Evolutionary conservation across 2,113 vertebrate species (phyloP), one percentile per base, ranked within the genome.

Genomic region (Sinocyclocheilus rhinocerous): DNA sequence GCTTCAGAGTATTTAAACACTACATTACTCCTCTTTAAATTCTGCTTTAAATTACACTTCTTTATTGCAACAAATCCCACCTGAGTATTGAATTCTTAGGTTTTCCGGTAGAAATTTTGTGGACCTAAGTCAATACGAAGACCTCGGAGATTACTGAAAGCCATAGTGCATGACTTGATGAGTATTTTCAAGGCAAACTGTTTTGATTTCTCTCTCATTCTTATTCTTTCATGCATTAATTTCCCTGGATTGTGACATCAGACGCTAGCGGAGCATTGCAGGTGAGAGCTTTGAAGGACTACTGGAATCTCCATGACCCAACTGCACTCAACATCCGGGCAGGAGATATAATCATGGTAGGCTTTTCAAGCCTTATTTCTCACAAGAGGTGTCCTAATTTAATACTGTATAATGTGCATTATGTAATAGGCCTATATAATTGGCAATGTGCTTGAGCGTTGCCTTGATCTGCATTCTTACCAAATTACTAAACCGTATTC

Each of bases 301-400:
- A 96, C 91, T 99, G 98, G 97, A 99, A 98, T 91, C 93, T 99
- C 18, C 98, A 99, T 0, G 98, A 99, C 2, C 98, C 97, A 0
- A 99, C 98, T 0, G 97, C 98, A 33, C 97, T 99, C 89, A 99
- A 99, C 0, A 87, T 99, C 87, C 95, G 97, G 13, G 97, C 98
- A 0, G 98, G 98, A 80, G 98, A 99, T 0, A 61, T 98, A 90
- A 98, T 99, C 90, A 99, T 94, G 94, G 98, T 99, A 92, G 77
- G 91, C 20, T 16, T 4, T 57, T 57, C 11, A 79, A 26, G 22
- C 39, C 33, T 26, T 48, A 70, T 82, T 70, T 70, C 45, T 81
- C 61, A 65, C 16, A 67, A 29, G 61, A 67, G 63, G 9, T 82
- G 39, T 65, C 45, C 63, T 82, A 70, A 82, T 82, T 82, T 83